Evolutionary conservation across 2,113 vertebrate genomes (phyloP).

Genomic region (Rhabdornis inornatus): DNA sequence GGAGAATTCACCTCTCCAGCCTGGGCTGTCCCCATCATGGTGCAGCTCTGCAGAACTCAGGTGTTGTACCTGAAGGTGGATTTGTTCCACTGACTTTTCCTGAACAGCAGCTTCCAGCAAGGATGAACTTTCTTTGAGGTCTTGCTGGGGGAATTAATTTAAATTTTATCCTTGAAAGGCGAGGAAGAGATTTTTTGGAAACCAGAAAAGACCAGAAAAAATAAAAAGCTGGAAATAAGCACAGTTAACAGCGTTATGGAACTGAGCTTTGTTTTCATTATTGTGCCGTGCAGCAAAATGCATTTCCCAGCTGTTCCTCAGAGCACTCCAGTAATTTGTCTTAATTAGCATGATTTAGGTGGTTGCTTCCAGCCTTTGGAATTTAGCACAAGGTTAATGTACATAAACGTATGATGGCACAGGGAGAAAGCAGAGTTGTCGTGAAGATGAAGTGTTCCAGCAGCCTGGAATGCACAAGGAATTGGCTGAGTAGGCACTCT

Average conservation of each 20-base stretch:
- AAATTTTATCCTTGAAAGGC: neutral
- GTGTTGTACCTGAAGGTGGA: neutral
- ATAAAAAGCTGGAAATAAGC: constrained; percentile 11
- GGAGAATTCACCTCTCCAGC: neutral
- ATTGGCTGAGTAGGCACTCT: constrained; percentile 8
- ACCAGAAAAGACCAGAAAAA: neutral
- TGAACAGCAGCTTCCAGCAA: neutral
- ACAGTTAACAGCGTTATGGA: neutral
- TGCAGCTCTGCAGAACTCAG: neutral
- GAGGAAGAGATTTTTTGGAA: neutral
- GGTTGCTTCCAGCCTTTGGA: constrained; percentile 25
- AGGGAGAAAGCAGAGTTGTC: constrained; percentile 3
- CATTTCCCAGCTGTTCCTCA: neutral
- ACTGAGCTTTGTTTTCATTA: neutral
- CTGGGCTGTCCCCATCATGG: neutral
- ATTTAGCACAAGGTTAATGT: constrained; percentile 54
- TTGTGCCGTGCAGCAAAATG: neutral
- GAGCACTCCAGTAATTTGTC: constrained; percentile 31
- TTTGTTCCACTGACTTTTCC: neutral
- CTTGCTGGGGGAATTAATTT: neutral
- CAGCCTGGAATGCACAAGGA: neutral
- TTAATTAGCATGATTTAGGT: constrained; percentile 56
- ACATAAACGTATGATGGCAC: constrained; percentile 38
- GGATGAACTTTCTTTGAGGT: neutral
- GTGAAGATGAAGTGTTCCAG: constrained; percentile 19